These are phyloP conservation scores for Akabosia matsudoensis DNA, from an alignment of 1,140 invertebrate species.

Conservation along the genomic window DNA sequence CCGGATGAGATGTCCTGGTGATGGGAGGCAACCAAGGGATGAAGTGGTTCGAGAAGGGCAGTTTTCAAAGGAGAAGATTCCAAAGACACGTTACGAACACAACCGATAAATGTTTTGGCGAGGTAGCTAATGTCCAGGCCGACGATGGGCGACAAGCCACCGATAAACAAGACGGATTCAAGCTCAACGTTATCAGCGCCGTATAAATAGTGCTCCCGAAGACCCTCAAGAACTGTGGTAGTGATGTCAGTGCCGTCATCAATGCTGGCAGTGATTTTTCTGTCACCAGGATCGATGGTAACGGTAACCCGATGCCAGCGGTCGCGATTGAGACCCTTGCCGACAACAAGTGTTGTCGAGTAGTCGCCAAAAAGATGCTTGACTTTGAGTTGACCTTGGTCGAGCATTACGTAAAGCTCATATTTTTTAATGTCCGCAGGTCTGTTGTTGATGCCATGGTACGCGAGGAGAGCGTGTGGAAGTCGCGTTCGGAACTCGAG, in stretches of 20 bases:
- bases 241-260: conserved; percentile 70
- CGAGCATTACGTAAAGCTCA: conserved; percentile 81
- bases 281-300: conserved; percentile 76
- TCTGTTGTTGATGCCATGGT: conserved; percentile 79
- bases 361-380: conserved; percentile 85
- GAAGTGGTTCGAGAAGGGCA: conserved; percentile 67
- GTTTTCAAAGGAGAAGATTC: conserved; percentile 56
- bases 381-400: conserved; percentile 81
- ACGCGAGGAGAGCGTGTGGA: conserved; percentile 79
- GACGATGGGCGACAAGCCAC: conserved; percentile 59
- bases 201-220: conserved; percentile 76
- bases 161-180: conserved; percentile 80
- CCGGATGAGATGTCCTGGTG: conserved; percentile 82
- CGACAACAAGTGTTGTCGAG: conserved; percentile 78
- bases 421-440: conserved; percentile 72
- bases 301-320: conserved; percentile 82
- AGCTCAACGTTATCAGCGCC: conserved; percentile 68
- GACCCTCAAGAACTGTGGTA: conserved; percentile 67
- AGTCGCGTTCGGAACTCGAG: conserved; percentile 80
- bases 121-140: conserved; percentile 69
- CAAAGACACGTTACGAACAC: conserved; percentile 78
- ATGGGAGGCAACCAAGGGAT: conserved; percentile 74
- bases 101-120: conserved; percentile 87
- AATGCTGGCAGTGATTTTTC: conserved; percentile 75
- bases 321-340: conserved; percentile 80